Percentiles rank a stretch among this genome's conserved stretches.
phyloP scores from a whole-genome alignment of 2,888 invertebrate species.

The Hypselothyrea guttata region DNA sequence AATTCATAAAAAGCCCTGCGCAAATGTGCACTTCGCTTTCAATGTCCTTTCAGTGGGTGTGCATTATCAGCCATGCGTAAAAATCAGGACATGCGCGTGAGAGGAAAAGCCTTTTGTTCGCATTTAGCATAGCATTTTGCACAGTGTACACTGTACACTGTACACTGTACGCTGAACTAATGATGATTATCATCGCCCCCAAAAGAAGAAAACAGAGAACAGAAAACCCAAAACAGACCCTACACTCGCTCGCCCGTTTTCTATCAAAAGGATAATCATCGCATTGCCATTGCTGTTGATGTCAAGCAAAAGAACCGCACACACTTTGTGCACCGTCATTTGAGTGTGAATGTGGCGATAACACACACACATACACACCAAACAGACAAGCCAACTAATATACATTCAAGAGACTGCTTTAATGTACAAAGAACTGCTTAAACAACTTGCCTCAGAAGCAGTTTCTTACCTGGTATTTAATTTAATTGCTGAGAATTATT shows the following conservation, averaged over 20 bases:
- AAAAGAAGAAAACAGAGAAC: slow-evolving; percentile 6
- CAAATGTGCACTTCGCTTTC: slow-evolving; percentile 61
- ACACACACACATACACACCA: slow-evolving; percentile 8
- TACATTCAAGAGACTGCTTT: no score
- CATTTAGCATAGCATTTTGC: slow-evolving; percentile 33
- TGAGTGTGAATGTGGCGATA: slow-evolving; percentile 60
- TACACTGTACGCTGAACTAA: slow-evolving; percentile 47
- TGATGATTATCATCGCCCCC: slow-evolving; percentile 45
- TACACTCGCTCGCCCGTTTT: slow-evolving; percentile 14
- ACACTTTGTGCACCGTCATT: slow-evolving; percentile 46
- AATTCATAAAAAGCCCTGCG: slow-evolving; percentile 47
- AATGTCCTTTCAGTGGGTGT: slow-evolving; percentile 36
- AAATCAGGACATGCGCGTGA: slow-evolving; percentile 69
- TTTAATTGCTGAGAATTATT: no score
- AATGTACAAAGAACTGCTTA: no score
- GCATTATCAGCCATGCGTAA: slow-evolving; percentile 70
- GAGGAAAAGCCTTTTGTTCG: slow-evolving; percentile 56
- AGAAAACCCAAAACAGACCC: no score
- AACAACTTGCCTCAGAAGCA: no score
- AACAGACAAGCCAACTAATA: not conserved
- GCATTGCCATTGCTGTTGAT: slow-evolving; percentile 2
- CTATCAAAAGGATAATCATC: slow-evolving; percentile 42
- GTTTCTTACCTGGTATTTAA: no score
- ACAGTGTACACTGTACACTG: slow-evolving; percentile 31
- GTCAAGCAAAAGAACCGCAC: not conserved